These are phyloP conservation scores for Rachycentron canadum DNA, from an alignment of 2,797 vertebrate species.

Conservation along the genomic window DNA sequence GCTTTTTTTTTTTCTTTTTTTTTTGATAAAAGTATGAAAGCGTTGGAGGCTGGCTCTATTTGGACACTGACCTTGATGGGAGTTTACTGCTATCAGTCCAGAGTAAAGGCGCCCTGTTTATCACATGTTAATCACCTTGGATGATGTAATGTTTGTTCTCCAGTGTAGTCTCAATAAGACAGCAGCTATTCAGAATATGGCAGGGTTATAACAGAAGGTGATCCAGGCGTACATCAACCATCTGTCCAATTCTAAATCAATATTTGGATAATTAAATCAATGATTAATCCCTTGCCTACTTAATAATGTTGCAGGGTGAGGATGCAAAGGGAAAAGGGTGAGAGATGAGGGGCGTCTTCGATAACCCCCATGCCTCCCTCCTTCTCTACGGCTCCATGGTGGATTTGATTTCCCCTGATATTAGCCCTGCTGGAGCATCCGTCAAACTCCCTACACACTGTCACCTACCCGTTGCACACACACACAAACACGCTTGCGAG, in stretches of 20 bases:
- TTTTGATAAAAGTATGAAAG: neutral
- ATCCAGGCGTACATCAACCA: constrained; percentile 51
- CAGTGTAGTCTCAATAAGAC: constrained; percentile 54
- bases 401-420: constrained; percentile 77
- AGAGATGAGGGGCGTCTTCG: constrained; percentile 52
- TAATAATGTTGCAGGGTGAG: constrained; percentile 31
- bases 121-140: constrained; percentile 59
- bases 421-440: constrained; percentile 64
- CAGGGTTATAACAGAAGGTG: constrained; percentile 62
- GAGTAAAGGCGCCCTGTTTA: constrained; percentile 38
- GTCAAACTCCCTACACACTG: constrained; percentile 52
- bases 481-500: constrained; percentile 25
- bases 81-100: constrained; percentile 26
- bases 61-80: constrained; percentile 54
- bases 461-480: constrained; percentile 11
- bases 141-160: constrained; percentile 66
- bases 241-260: constrained; percentile 59
- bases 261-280: constrained; percentile 64
- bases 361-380: constrained; percentile 38
- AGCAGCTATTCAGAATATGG: constrained; percentile 58
- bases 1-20: neutral
- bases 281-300: constrained; percentile 54
- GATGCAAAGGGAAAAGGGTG: constrained; percentile 31
- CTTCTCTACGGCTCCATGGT: constrained; percentile 28
- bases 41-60: neutral